Evolutionary conservation across 2,888 invertebrate genomes (phyloP), one percentile per base, ranked within the genome.

Genomic region (Caenorhabditis afra): DNA sequence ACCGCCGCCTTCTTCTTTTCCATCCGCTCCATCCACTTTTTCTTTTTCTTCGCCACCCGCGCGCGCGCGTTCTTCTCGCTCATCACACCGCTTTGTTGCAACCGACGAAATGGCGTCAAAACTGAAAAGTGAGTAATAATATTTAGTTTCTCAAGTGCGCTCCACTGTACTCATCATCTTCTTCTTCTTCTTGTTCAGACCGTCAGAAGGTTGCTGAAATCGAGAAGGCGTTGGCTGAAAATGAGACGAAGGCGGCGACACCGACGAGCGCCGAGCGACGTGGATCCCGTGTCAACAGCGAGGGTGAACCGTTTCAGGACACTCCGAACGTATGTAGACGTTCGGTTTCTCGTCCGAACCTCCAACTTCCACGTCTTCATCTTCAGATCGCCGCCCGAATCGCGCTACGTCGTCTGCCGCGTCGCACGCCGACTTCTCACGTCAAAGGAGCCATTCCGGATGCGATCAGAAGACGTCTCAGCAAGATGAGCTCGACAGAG

Each of bases 361-460:
- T 23, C 29, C 23, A 23, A 29, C 29, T 29, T 16, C n/a, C 11
- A 4, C 14, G 7, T 49, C 18, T 37, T 23, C n/a, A 5, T 50
- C 4, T 53, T 20, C 66, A 79, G 79, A 79, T 79, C 37, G 79
- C 74, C n/a, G 29, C 79, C 14, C 74, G 74, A 52, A 79, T 79
- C 45, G 62, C 68, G 0, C 62, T 61, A 52, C 67, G 79, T 23
- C 67, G 74, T 35, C 47, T 68, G 14, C 79, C 79, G 37, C 64
- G 65, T 35, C 67, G 79, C 44, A 79, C 79, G 8, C 79, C 79
- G 7, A 79, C 79, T 22, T 64, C 79, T 22, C 79, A 79, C 35
- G 79, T 79, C 45, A 79, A 74, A 22, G 73, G 73, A 49, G 64
- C 44, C 57, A 49, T 50, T 50, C 58, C 50, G 14, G 64, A 73